A percentile compares a stretch with the other conserved stretches of the same genome.
Evolutionary conservation across 2,113 vertebrate genomes (phyloP).

Genomic region (Oncorhynchus mykiss): DNA sequence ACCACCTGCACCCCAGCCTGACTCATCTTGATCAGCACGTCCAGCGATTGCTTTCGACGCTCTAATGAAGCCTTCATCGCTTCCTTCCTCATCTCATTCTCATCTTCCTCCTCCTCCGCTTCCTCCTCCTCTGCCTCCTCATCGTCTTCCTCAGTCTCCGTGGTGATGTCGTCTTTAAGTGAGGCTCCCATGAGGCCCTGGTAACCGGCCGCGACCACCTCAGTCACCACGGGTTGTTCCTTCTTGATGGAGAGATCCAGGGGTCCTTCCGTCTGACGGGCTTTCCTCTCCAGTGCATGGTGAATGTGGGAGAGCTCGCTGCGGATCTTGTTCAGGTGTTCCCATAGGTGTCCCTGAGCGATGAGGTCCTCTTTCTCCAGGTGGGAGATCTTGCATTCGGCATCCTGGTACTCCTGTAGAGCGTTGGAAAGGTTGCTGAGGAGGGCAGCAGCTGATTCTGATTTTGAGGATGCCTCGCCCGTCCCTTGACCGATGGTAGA

Average conservation of each 20-base stretch:
- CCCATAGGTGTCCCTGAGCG: conserved; percentile 83
- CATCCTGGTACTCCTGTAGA: conserved; percentile 86
- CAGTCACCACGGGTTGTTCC: conserved; percentile 18
- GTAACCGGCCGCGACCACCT: conserved; percentile 7
- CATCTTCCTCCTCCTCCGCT: conserved; percentile 35
- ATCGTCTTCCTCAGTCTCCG: conserved; percentile 68
- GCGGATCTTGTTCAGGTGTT: conserved; percentile 90
- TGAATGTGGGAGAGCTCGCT: conserved; percentile 90
- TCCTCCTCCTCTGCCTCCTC: conserved; percentile 47
- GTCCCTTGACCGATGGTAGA: conserved; percentile 17
- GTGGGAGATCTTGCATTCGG: conserved; percentile 83
- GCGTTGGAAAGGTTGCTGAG: conserved; percentile 85
- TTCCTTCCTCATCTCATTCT: conserved; percentile 51
- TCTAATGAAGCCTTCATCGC: conserved; percentile 62
- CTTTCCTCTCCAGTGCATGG: conserved; percentile 81
- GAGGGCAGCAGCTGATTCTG: conserved; percentile 70
- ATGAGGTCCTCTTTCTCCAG: conserved; percentile 78
- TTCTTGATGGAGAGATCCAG: conserved; percentile 91
- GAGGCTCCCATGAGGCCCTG: conserved; percentile 33
- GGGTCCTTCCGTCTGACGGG: conserved; percentile 78
- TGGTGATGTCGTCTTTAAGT: conserved; percentile 40
- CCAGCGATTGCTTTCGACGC: conserved; percentile 79
- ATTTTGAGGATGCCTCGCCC: conserved; percentile 60
- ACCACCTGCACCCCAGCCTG: conserved; percentile 31
- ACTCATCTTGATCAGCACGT: conserved; percentile 82